A percentile compares a stretch with the other conserved stretches of the same genome.
phyloP scores from a whole-genome alignment of 2,113 vertebrate genomes.

The Hyperopisus bebe region DNA sequence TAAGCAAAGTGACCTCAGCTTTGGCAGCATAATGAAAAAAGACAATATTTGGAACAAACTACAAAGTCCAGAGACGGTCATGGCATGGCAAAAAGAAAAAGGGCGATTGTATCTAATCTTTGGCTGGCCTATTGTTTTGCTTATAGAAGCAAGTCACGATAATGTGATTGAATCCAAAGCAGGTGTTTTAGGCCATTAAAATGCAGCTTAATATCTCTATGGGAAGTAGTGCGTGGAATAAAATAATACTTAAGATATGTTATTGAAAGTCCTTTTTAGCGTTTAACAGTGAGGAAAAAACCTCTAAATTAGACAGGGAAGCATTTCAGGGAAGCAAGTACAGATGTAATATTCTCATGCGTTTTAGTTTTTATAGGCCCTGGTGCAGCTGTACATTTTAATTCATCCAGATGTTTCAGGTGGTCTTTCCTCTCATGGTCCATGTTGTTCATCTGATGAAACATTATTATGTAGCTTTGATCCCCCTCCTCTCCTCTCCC shows the following conservation, averaged over 20 bases:
- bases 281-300: background rate
- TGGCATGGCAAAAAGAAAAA: background rate
- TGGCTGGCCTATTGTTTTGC: background rate
- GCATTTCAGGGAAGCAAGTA: background rate
- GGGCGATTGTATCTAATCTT: background rate
- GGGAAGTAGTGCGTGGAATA: background rate
- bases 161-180: background rate
- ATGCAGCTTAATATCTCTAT: background rate
- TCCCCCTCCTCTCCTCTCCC: background rate
- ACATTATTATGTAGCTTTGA: background rate
- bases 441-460: background rate
- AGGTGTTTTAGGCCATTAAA: background rate
- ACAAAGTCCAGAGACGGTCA: background rate
- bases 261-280: background rate
- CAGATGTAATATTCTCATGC: background rate
- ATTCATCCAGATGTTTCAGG: background rate
- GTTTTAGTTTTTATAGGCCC: background rate
- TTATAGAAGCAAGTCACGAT: background rate
- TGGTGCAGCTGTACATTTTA: background rate
- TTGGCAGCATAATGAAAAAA: background rate
- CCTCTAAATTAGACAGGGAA: background rate
- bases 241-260: background rate
- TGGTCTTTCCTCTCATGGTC: background rate
- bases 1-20: background rate
- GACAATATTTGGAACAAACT: background rate